Base-by-base conservation (phyloP, 1,140 invertebrate genomes). In the Drosophila carrolli region DNA sequence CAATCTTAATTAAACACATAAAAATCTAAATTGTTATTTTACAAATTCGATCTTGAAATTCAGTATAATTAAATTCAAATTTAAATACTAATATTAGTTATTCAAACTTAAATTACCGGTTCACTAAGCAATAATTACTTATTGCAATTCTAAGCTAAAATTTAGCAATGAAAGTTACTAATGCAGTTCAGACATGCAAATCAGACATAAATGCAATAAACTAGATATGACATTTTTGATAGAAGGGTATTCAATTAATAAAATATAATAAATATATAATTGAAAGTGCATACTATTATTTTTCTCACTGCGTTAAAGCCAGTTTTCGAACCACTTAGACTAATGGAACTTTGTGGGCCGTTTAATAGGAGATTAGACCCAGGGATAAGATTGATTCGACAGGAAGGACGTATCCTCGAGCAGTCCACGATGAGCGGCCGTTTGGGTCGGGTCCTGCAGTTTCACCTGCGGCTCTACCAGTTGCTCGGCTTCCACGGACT, bases 401-500 rank as follows among this genome's bases (percentile, higher is more conserved):
- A 5, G 5, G 8, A 32, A 8, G 8, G 27, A 14, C 7, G n/a
- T 2, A 2, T n/a, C 0, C 8, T 10, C 27, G 9, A 37, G 16
- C 38, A 78, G 68, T 75, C 40, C 48, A 83, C 59, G 56, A 86
- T 89, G 80, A 62, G 68, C 41, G 29, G 51, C 23, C 55, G 32
- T 10, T 29, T 77, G 40, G 80, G 51, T 32, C 68, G 61, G 43
- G 77, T 90, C 50, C 58, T 90, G 71, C 54, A 76, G 37, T 74
- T 51, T 53, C 84, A 91, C 40, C 32, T 82, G 68, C 77, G 88
- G 9, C 67, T 84, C 16, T 88, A 76, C 68, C 88, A 91, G 60
- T 14, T 78, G 62, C 50, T 91, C 4, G 88, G 88, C 10, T 47
- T 89, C 32, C 84, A 89, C 51, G 66, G 65, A 1, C 38, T 89